Conservation (phyloP, 2,888 invertebrate species). For the Tenthredo mesomela region DNA sequence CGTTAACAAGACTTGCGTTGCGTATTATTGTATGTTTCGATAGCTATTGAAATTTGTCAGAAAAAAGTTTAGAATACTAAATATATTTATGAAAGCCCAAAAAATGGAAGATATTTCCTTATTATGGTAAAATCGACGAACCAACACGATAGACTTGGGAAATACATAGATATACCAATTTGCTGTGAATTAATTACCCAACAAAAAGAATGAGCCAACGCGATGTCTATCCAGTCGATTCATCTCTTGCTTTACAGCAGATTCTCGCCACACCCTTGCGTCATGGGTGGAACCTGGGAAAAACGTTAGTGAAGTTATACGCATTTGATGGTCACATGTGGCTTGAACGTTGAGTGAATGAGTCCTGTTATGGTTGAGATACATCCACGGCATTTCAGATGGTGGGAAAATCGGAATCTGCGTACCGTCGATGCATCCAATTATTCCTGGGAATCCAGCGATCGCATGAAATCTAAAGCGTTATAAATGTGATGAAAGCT, state of each 20-base stretch:
- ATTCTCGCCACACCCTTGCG: background rate
- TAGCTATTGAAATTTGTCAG: no score
- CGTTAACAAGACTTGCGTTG: no score
- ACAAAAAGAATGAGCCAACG: background rate
- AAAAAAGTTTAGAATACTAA: no score
- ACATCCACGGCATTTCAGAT: background rate
- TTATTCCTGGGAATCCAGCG: background rate
- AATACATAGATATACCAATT: no score
- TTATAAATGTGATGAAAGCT: background rate
- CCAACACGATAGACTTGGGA: no score
- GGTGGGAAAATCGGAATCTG: background rate
- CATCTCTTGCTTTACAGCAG: background rate
- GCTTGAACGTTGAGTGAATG: background rate
- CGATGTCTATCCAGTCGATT: background rate
- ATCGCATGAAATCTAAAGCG: background rate
- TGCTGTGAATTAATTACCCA: no score
- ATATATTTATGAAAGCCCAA: no score
- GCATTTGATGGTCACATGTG: background rate
- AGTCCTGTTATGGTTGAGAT: background rate
- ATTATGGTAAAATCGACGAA: no score
- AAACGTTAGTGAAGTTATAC: background rate
- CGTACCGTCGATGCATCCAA: background rate
- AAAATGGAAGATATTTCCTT: constrained; percentile 66
- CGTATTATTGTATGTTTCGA: no score
- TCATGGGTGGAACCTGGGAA: background rate